Conservation (phyloP, 2,888 invertebrate genomes). For the Metallyticus violacea region DNA sequence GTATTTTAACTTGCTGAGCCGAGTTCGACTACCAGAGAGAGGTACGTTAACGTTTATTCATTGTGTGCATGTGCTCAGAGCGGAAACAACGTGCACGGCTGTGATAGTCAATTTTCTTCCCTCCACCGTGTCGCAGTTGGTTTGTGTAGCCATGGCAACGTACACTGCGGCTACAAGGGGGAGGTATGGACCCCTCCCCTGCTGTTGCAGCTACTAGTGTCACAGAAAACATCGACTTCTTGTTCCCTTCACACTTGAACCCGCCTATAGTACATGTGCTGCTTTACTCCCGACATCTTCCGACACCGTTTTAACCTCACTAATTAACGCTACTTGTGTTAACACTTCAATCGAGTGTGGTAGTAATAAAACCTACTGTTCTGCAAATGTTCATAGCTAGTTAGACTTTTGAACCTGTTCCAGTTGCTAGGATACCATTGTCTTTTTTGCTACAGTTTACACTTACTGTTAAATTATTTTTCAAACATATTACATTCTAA, state of each 20-base stretch:
- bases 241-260: background rate
- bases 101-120: slow-evolving; percentile 13
- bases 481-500: too few relatives aligned
- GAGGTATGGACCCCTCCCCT: background rate
- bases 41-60: background rate
- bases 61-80: too few relatives aligned
- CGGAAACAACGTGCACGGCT: background rate
- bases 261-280: background rate
- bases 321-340: too few relatives aligned
- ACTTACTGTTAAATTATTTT: too few relatives aligned
- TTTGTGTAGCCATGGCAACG: slow-evolving; percentile 11
- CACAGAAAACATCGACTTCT: background rate
- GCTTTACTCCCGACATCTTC: background rate
- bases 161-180: slow-evolving; percentile 4
- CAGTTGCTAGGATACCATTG: too few relatives aligned
- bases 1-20: background rate
- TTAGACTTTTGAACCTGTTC: too few relatives aligned
- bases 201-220: background rate
- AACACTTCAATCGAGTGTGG: too few relatives aligned
- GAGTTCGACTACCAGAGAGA: background rate
- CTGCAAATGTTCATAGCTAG: too few relatives aligned
- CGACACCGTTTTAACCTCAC: too few relatives aligned
- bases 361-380: too few relatives aligned
- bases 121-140: background rate
- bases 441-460: too few relatives aligned